Evolutionary conservation across 2,113 vertebrate genomes (phyloP), one percentile per base, ranked within the genome.

Genomic region (Typhlomys cinereus): DNA sequence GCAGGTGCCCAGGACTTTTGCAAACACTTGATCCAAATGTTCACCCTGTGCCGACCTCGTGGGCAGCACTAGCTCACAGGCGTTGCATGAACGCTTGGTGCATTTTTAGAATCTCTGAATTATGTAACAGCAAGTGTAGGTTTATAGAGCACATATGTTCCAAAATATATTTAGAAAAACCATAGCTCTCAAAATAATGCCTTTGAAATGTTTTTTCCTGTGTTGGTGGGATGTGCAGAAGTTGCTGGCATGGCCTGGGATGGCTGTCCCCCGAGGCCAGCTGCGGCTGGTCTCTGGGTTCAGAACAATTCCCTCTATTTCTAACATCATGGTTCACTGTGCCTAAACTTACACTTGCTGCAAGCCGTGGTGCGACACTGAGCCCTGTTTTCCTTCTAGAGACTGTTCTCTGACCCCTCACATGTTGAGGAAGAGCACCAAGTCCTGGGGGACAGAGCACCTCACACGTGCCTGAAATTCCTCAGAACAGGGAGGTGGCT

Each of bases 141-240:
- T n/a, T 92, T 86, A 31, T 25, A 66, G 25, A 86, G 29, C 31
- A 20, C 39, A 29, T 7, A 25, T 48, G 34, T 89, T 74, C 64
- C 70, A 61, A 76, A 71, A 44, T 27, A 67, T 59, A 39, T 41
- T 80, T 86, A 69, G 61, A 80, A n/a, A n/a, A n/a, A 74, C 66
- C 78, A 50, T n/a, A 75, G 20, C n/a, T 89, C 85, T 80, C 57
- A 81, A 75, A 91, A 48, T 91, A 70, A 70, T 66, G 5, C 48
- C 71, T 92, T 86, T 21, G 44, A 54, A 84, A 75, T 48, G 11
- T 57, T 44, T 59, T 70, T 64, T n/a, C n/a, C 7, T 79, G 27
- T 69, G 20, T 59, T 66, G 64, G 54, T 84, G 66, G 41, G 34
- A 46, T 46, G 29, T 70, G 36, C 5, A 44, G 34, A 81, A 86